Evolutionary conservation across 1,140 invertebrate genomes (phyloP), one percentile per base, ranked within the genome.

Genomic region (Paraescarpia echinospica): DNA sequence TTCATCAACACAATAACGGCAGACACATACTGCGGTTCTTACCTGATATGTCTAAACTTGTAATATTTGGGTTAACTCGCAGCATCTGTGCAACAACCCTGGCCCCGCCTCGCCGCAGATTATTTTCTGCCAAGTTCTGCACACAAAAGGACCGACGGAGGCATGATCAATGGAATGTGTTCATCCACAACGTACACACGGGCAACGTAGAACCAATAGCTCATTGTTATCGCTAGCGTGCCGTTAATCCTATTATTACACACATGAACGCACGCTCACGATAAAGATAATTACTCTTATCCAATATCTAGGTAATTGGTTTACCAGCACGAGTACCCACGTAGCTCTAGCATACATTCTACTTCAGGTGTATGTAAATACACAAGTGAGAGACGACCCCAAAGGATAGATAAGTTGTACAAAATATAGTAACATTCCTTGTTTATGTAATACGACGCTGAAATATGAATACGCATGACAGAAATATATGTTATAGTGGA

Each of bases 1-100:
- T 12, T 90, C 35, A 90, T 90, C 2, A 22, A 90, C 33, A 90
- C 33, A 90, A 35, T 33, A 33, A 33, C 1, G 34, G 14, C 12
- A n/a, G 89, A 5, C 14, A 34, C 34, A 90, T 77, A 18, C 59
- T 14, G 22, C 59, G 22, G 27, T 6, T 77, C 22, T 90, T 90
- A 90, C 89, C 89, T 33, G 89, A 90, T 90, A 90, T 90, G 35
- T 90, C 89, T 34, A 90, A 35, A 34, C 33, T 18, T 33, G 33
- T 35, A 0, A 90, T 34, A 35, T 90, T 90, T 34, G 33, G 34
- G 89, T 90, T 90, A 18, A 90, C 34, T 90, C 35, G 89, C 6
- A 90, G 89, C 89, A 90, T 90, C 33, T 90, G 18, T 18, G 34
- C 33, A 2, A 90, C 35, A 34, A 90, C 14, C 27, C 35, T 90